Evolutionary conservation across 2,113 vertebrate species (phyloP).

Genomic region (Australoheros scitulus): DNA sequence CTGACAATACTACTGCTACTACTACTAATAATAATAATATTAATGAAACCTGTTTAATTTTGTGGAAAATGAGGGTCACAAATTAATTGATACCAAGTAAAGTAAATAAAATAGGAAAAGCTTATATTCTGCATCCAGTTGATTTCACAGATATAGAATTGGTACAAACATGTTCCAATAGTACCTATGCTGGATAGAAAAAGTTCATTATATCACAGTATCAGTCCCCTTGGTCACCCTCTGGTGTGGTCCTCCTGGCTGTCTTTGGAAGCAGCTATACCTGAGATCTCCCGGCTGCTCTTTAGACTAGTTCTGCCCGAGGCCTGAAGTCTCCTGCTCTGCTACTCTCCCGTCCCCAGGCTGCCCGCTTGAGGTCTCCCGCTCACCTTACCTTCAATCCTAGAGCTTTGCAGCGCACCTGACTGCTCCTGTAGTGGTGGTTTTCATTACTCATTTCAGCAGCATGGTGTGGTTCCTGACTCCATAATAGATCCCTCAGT

Average conservation of each 20-base stretch:
- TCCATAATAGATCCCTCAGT: background rate
- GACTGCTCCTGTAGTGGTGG: background rate
- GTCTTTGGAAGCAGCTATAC: background rate
- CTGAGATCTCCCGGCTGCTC: background rate
- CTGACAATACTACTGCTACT: background rate
- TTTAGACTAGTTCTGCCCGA: background rate
- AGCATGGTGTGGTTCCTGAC: background rate
- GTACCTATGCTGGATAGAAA: background rate
- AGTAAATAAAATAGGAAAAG: no score
- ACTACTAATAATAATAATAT: background rate
- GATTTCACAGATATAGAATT: no score
- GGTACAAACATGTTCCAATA: no score
- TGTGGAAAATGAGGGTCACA: no score
- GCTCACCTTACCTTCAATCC: background rate
- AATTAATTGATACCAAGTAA: no score
- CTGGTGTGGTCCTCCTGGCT: background rate
- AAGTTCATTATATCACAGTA: background rate
- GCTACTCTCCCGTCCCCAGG: background rate
- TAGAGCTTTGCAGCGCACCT: background rate
- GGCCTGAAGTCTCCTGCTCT: background rate
- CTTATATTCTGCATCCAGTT: no score
- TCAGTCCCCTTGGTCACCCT: background rate
- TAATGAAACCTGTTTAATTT: no score
- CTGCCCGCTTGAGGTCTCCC: background rate
- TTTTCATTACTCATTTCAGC: slow-evolving; percentile 3